phyloP scores from a whole-genome alignment of 2,888 invertebrate species.

The Cheilosia grossa region DNA sequence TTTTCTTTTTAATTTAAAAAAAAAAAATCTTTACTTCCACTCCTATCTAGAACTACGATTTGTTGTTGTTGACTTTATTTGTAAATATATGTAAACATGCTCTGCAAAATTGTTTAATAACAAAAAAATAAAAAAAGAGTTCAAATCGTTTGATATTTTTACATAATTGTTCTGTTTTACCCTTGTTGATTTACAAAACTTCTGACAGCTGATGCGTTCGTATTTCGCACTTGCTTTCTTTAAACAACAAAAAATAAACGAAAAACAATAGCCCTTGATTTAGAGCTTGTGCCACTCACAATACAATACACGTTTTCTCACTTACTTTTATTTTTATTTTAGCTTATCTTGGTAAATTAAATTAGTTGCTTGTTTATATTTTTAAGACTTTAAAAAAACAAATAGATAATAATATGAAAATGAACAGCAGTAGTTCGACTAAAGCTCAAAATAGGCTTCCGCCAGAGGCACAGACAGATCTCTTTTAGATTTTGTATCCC shows the following conservation, averaged over 20 bases:
- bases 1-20: conserved; percentile 30
- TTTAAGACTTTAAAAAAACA: conserved; percentile 37
- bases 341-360: conserved; percentile 63
- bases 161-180: conserved; percentile 11
- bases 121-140: background rate
- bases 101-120: conserved; percentile 45
- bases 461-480: conserved; percentile 64
- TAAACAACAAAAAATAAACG: conserved; percentile 37
- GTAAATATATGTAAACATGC: conserved; percentile 65
- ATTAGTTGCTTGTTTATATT: conserved; percentile 44
- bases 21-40: conserved; percentile 48
- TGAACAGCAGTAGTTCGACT: conserved; percentile 67
- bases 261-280: conserved; percentile 26
- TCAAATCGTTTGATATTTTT: conserved; percentile 26
- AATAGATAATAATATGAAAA: conserved; percentile 57
- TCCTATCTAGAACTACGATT: conserved; percentile 59
- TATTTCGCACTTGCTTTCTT: conserved; percentile 26
- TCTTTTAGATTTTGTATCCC: conserved; percentile 22
- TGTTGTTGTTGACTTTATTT: conserved; percentile 21
- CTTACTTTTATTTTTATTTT: conserved; percentile 30
- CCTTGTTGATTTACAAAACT: conserved; percentile 33
- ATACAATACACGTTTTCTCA: conserved; percentile 42
- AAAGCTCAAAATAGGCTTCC: conserved; percentile 69
- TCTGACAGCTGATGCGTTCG: conserved; percentile 22
- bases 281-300: conserved; percentile 43